Percentiles rank a stretch among this genome's conserved stretches.
Evolutionary conservation across 2,888 invertebrate genomes (phyloP).

Genomic region (Cactoblastis cactorum): DNA sequence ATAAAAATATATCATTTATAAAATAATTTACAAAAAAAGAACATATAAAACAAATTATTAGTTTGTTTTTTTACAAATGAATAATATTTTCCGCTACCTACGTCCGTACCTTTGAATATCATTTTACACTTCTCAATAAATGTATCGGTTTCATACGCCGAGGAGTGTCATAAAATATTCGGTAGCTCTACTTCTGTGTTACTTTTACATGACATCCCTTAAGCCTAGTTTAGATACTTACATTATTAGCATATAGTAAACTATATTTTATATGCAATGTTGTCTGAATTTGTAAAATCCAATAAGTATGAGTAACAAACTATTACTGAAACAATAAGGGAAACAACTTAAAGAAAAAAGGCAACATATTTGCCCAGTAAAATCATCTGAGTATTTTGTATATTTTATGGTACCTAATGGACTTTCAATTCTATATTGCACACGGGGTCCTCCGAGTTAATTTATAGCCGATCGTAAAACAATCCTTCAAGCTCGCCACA

Average conservation of each 20-base stretch:
- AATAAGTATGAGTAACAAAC: too few relatives aligned
- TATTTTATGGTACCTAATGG: neutral
- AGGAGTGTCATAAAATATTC: constrained; percentile 8
- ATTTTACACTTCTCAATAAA: constrained; percentile 51
- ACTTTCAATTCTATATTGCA: constrained; percentile 18
- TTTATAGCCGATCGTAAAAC: constrained; percentile 73
- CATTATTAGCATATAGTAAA: too few relatives aligned
- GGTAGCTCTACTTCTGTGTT: constrained; percentile 1
- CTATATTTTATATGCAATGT: too few relatives aligned
- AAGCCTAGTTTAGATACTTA: too few relatives aligned
- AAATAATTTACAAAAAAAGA: too few relatives aligned
- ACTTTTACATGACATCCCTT: neutral
- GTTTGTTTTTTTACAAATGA: neutral
- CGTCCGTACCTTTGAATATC: constrained; percentile 44
- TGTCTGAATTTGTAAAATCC: too few relatives aligned
- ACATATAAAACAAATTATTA: neutral
- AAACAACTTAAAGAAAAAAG: neutral
- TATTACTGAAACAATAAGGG: too few relatives aligned
- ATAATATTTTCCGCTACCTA: constrained; percentile 42
- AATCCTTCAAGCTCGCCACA: constrained; percentile 72
- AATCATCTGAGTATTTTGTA: neutral
- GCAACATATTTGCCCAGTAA: neutral
- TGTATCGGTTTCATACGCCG: constrained; percentile 44
- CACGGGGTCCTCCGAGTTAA: constrained; percentile 45
- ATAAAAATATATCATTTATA: too few relatives aligned